Conservation (phyloP, 2,113 vertebrate genomes). For the Excalfactoria chinensis region DNA sequence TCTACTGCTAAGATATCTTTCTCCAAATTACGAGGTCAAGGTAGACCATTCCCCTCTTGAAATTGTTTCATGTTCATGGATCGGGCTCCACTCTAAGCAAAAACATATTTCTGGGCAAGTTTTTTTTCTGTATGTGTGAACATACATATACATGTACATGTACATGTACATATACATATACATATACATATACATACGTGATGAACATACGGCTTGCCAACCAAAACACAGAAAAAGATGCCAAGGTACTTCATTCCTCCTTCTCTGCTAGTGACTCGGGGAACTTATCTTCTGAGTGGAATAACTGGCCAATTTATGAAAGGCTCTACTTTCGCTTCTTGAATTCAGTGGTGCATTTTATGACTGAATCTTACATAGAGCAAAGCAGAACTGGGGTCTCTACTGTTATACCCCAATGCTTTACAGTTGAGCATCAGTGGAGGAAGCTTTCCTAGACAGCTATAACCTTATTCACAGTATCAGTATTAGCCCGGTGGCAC, state of each 20-base stretch:
- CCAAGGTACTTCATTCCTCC: not conserved
- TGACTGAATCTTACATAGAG: not conserved
- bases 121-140: no score
- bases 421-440: not conserved
- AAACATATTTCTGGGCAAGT: not conserved
- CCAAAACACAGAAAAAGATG: not conserved
- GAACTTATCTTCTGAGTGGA: not conserved
- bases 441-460: not conserved
- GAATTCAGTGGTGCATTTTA: not conserved
- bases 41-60: not conserved
- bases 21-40: not conserved
- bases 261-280: not conserved
- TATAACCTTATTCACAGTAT: accelerated
- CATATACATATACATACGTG: no score
- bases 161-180: no score
- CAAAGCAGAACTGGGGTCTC: not conserved
- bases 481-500: not conserved
- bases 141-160: no score
- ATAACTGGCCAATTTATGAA: not conserved
- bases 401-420: accelerated
- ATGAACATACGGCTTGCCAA: accelerated
- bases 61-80: not conserved
- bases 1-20: not conserved
- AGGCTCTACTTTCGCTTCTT: not conserved
- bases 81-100: not conserved